Base-by-base conservation (phyloP, 2,888 invertebrate genomes). In the Campopleginae sp. region DNA sequence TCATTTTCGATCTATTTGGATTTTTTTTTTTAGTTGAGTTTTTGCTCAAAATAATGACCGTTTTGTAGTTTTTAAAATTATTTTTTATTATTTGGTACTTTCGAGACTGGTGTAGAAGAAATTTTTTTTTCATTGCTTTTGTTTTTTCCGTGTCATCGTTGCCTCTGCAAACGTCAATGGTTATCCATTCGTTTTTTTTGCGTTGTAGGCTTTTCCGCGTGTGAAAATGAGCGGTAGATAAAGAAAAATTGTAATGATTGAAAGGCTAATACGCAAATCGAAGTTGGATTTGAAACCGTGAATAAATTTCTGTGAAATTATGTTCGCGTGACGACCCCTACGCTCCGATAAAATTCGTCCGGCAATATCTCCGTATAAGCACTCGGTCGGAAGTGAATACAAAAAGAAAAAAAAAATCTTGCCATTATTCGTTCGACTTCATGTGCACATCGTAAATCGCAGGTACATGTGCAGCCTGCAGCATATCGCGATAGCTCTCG, bases 401-500 rank as follows among this genome's bases (percentile, higher is more conserved):
- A 23, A 19, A 72, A 27, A 17, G 17, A 38, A 27, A 48, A 42
- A 76, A 65, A 82, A 54, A 82, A 71, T 77, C 65, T 38, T 58
- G 51, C 61, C 68, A 42, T 76, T 71, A 61, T 70, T 70, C 68
- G 58, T 33, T 44, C 48, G 63, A 38, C 51, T 63, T 66, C 65
- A n/a, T 23, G 70, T 71, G 17, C 44, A 17, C 51, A 63, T 71
- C 31, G 51, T 61, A 58, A 44, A 58, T 58, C 54, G 63, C 63
- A 42, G 54, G 68, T 65, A 65, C 38, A 27, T 44, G 19, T 54
- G 33, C 68, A 54, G 72, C 48, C 68, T 46, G 66, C 48, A 63
- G 61, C 51, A 14, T 76, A 76, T 76, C 63, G 84, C 71, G 75
- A 70, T 74, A 38, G 54, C 51, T 44, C 17, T 65, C 42, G 23